phyloP scores from a whole-genome alignment of 2,797 vertebrate species.

The Pseudochaenichthys georgianus region DNA sequence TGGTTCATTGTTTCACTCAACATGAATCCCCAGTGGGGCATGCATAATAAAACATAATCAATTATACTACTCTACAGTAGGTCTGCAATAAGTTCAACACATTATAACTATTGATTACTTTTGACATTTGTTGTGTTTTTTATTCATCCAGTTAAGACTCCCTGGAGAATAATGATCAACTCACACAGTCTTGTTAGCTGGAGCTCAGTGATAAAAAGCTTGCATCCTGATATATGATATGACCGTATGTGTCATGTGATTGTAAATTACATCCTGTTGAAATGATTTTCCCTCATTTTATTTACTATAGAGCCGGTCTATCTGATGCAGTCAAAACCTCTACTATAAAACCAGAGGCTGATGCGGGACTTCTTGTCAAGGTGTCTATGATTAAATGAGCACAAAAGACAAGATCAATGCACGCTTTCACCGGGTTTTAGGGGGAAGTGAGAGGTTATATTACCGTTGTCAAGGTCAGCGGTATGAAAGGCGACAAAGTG shows the following conservation, averaged over 20 bases:
- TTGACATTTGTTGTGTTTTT: neutral
- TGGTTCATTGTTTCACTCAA: neutral
- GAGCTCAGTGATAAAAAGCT: slow-evolving; percentile 25
- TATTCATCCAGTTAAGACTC: neutral
- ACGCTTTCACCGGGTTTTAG: slow-evolving; percentile 39
- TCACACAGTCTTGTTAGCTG: slow-evolving; percentile 14
- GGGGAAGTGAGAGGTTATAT: slow-evolving; percentile 60
- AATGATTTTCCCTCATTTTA: slow-evolving; percentile 39
- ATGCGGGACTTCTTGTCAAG: slow-evolving; percentile 32
- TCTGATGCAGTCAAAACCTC: slow-evolving; percentile 6
- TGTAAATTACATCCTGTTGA: slow-evolving; percentile 46
- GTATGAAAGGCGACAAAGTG: slow-evolving; percentile 58
- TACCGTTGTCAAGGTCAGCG: slow-evolving; percentile 73
- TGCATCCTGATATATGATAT: slow-evolving; percentile 35
- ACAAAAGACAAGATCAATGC: slow-evolving; percentile 46
- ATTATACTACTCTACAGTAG: neutral
- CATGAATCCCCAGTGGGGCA: neutral
- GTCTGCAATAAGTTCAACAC: neutral
- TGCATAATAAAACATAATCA: neutral
- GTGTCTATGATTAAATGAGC: slow-evolving; percentile 58
- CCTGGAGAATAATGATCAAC: neutral
- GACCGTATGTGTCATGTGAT: slow-evolving; percentile 19
- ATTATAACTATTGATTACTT: neutral
- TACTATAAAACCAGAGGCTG: neutral
- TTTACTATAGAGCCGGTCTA: slow-evolving; percentile 19